Evolutionary conservation across 1,140 invertebrate genomes (phyloP).

Genomic region (Drosophila simulans): DNA sequence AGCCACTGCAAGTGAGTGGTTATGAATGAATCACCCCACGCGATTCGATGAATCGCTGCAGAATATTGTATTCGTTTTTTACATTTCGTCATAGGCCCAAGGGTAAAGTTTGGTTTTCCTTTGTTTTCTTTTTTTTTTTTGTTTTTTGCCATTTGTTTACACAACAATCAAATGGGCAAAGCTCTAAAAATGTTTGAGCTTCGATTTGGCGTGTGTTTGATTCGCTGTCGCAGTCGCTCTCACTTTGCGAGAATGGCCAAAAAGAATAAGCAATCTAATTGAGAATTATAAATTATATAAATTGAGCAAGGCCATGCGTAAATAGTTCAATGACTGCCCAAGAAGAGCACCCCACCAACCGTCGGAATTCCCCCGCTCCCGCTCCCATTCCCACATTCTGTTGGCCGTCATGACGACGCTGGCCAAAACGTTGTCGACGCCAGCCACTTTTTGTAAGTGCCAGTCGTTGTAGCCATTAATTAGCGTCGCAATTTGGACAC

Average conservation of each 20-base stretch:
- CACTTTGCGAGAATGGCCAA: conserved; percentile 5
- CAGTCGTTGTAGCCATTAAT: conserved; percentile 47
- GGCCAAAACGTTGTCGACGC: conserved; percentile 42
- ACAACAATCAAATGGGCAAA: conserved; percentile 67
- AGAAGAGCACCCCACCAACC: conserved; percentile 11
- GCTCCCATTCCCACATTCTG: conserved; percentile 31
- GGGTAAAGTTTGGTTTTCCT: conserved; percentile 18
- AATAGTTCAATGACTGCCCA: conserved; percentile 76
- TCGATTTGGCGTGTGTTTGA: not conserved
- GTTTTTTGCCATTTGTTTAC: conserved; percentile 56
- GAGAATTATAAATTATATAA: conserved; percentile 57
- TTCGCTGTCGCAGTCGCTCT: conserved; percentile 5
- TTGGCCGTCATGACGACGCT: conserved; percentile 54
- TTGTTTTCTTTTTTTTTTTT: conserved; percentile 7
- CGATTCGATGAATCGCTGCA: conserved; percentile 52
- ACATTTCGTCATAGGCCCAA: conserved; percentile 40
- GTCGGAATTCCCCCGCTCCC: conserved; percentile 4
- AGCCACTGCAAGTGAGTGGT: conserved; percentile 21
- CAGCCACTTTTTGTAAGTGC: conserved; percentile 46
- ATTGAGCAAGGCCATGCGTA: conserved; percentile 72
- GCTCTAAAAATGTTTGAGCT: conserved; percentile 49
- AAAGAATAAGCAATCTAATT: conserved; percentile 37
- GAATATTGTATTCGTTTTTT: conserved; percentile 17
- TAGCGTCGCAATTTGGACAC: conserved; percentile 47
- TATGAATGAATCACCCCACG: conserved; percentile 42